Evolutionary conservation across 2,113 vertebrate species (phyloP), one percentile per base, ranked within the genome.

Genomic region (Rattus norvegicus): DNA sequence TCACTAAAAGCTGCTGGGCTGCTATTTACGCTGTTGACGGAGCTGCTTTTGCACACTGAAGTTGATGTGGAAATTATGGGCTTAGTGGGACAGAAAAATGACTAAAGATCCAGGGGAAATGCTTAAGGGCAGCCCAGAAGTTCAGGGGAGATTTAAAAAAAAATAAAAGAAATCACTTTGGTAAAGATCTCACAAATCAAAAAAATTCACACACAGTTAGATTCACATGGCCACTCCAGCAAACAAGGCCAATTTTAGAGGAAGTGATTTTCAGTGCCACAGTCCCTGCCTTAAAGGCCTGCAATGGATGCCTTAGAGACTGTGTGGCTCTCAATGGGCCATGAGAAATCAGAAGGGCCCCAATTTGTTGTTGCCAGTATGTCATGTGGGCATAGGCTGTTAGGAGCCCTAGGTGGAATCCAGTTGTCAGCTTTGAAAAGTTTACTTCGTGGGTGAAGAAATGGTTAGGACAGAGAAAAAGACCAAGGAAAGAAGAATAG

Each of bases 11-110:
- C 12, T 61, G 54, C 43, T 1, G 43, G 61, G 49, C 63, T 54
- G 24, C 61, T 61, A 22, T 72, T 54, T n/a, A 24, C 11, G 30
- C 52, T 83, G 9, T 14, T 63, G 5, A n/a, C 2, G 2, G 47
- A 65, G 69, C 77, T 85, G 54, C 2, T 79, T 76, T 43, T 49
- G 36, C 36, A 89, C 0, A 5, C 19, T 47, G 26, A 70, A 22
- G 80, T 87, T 65, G 16, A 39, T 72, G 73, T 12, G 88, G 54
- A 96, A 93, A 81, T 61, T 10, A 77, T 7, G 63, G 56, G 47
- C 5, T 14, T 5, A 2, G 33, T 33, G 39, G 17, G 43, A 65
- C 0, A 39, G n/a, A 70, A 47, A 63, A 52, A 65, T 17, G 47
- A 67, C 39, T 0, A 61, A 33, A n/a, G 54, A 63, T 26, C 9